phyloP scores from a whole-genome alignment of 2,797 vertebrate species.

The Pempheris klunzingeri region DNA sequence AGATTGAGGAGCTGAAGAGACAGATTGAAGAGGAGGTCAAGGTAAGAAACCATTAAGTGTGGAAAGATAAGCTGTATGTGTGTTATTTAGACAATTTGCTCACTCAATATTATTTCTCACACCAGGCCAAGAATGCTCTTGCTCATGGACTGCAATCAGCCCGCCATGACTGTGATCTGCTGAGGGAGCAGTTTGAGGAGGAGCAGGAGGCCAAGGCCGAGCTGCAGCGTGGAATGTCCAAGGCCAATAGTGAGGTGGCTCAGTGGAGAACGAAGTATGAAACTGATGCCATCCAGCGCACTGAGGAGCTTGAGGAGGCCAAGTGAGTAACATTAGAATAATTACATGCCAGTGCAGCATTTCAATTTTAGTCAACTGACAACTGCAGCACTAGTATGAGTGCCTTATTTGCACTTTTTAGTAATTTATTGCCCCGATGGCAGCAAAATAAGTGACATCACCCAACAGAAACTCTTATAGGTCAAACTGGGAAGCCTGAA shows the following conservation, averaged over 20 bases:
- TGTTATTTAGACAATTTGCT: neutral
- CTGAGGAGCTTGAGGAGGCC: slow-evolving; percentile 74
- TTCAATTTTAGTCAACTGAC: neutral
- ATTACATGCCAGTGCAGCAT: neutral
- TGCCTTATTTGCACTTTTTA: too few species aligned
- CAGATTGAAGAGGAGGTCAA: slow-evolving; percentile 86
- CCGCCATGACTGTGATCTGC: slow-evolving; percentile 89
- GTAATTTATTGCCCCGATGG: too few species aligned
- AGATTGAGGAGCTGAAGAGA: slow-evolving; percentile 92
- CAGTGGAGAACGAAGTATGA: slow-evolving; percentile 92
- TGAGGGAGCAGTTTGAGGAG: slow-evolving; percentile 91
- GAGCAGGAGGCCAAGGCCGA: slow-evolving; percentile 90
- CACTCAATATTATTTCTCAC: neutral
- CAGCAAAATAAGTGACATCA: too few species aligned
- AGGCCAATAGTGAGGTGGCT: slow-evolving; percentile 91
- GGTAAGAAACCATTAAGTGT: slow-evolving; percentile 34
- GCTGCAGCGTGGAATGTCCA: slow-evolving; percentile 89
- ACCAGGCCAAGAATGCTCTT: slow-evolving; percentile 90
- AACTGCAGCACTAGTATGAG: too few species aligned
- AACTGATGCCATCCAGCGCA: slow-evolving; percentile 89
- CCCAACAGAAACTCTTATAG: too few species aligned
- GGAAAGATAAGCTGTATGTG: neutral
- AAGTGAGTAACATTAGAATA: slow-evolving; percentile 64
- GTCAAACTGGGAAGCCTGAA: too few species aligned
- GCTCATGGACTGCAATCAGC: slow-evolving; percentile 89